These are phyloP conservation scores for Dolichotis patagonum DNA, from an alignment of 2,113 vertebrate genomes.

Conservation along the genomic window DNA sequence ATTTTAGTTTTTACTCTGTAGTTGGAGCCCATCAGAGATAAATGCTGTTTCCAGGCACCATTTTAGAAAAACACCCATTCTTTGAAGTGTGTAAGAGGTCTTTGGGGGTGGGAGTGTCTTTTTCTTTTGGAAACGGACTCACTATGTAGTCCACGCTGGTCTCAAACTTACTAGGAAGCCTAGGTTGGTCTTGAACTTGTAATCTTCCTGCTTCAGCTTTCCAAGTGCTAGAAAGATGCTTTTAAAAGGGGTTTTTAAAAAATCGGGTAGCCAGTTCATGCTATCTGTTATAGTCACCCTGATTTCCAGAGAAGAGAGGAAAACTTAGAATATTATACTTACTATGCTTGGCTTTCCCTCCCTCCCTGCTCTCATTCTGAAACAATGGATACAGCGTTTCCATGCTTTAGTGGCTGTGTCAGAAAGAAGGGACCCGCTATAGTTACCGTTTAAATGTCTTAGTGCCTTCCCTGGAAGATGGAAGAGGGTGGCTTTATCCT, in stretches of 20 bases:
- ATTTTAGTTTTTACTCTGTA: conserved; percentile 19
- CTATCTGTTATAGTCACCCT: not conserved
- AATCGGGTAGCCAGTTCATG: not conserved
- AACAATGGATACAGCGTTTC: not conserved
- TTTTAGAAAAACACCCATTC: not conserved
- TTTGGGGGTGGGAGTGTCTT: not conserved
- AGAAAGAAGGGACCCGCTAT: no score
- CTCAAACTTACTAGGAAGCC: not conserved
- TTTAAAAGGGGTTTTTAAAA: not conserved
- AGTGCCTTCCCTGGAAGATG: not conserved
- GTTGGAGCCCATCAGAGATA: not conserved
- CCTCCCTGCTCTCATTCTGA: conserved; percentile 9
- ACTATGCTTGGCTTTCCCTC: not conserved
- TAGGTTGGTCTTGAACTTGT: not conserved
- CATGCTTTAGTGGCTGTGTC: not conserved
- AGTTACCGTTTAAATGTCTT: not conserved
- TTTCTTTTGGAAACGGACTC: not conserved
- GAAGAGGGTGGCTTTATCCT: not conserved
- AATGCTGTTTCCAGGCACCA: not conserved
- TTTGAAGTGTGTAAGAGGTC: not conserved
- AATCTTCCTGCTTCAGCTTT: not conserved
- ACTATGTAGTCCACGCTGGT: not conserved
- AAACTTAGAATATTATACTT: not conserved
- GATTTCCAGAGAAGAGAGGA: not conserved
- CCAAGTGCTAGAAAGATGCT: not conserved